phyloP scores from a whole-genome alignment of 2,113 vertebrate genomes.

The Microcebus griseorufus region DNA sequence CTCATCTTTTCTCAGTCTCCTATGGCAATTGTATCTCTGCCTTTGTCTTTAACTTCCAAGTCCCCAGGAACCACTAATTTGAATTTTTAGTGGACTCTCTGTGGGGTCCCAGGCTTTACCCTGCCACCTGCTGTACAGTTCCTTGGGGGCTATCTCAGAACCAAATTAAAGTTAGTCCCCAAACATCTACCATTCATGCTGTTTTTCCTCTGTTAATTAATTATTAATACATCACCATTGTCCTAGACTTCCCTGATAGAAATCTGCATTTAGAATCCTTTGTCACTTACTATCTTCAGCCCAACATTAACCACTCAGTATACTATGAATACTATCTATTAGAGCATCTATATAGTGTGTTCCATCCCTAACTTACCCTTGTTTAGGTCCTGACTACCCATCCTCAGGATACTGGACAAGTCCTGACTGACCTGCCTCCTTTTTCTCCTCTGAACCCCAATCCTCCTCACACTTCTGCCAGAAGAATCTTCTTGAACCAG shows the following conservation, averaged over 20 bases:
- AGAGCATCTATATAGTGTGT: not conserved
- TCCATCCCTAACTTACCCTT: not conserved
- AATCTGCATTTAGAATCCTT: not conserved
- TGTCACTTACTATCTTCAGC: not conserved
- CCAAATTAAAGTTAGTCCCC: not conserved
- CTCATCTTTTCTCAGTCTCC: not conserved
- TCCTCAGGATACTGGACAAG: not conserved
- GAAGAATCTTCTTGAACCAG: not conserved
- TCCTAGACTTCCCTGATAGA: not conserved
- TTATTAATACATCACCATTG: not conserved
- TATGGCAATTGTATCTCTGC: not conserved
- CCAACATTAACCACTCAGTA: not conserved
- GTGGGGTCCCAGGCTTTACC: not conserved
- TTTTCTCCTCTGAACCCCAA: not conserved
- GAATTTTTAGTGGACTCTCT: not conserved
- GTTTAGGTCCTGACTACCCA: not conserved
- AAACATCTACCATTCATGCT: not conserved
- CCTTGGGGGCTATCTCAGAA: not conserved
- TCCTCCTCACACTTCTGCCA: not conserved
- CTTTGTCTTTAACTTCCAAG: not conserved
- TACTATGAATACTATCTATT: not conserved
- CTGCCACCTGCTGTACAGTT: constrained; percentile 39
- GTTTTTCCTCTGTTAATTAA: not conserved
- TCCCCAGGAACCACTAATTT: not conserved
- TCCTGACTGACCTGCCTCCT: not conserved